Conservation (phyloP, 2,888 invertebrate species). For the Mesorhabditis spiculigera region DNA sequence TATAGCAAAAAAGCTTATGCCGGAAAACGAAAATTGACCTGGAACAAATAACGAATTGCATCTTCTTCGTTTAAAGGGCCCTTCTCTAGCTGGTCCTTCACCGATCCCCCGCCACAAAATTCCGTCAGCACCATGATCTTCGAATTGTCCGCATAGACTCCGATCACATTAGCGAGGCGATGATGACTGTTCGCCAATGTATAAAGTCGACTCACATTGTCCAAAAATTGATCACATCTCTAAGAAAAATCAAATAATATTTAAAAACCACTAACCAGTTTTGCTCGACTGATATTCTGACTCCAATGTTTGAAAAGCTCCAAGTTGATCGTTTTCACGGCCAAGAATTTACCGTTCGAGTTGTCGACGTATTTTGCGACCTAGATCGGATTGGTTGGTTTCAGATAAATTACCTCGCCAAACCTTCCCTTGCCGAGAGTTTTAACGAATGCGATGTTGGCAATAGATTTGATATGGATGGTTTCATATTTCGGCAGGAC, state of each 20-base stretch:
- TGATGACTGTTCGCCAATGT: slow-evolving; percentile 27
- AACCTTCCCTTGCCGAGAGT: slow-evolving; percentile 33
- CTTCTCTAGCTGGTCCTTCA: slow-evolving; percentile 29
- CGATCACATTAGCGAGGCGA: slow-evolving; percentile 36
- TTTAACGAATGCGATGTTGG: slow-evolving; percentile 9
- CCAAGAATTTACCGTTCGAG: slow-evolving; percentile 10
- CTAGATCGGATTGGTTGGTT: slow-evolving; percentile 11
- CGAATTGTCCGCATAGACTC: slow-evolving; percentile 30
- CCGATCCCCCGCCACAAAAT: slow-evolving; percentile 32
- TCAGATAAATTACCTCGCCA: slow-evolving; percentile 23
- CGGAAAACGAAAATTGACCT: slow-evolving; percentile 15
- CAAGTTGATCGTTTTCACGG: slow-evolving; percentile 36
- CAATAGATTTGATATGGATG: background rate
- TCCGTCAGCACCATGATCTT: slow-evolving; percentile 34
- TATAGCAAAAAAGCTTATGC: too few species aligned
- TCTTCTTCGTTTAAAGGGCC: slow-evolving; percentile 28
- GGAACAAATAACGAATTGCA: slow-evolving; percentile 34
- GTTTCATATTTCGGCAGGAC: background rate
- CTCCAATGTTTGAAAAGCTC: slow-evolving; percentile 39
- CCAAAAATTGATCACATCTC: slow-evolving; percentile 30
- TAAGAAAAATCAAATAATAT: slow-evolving; percentile 13
- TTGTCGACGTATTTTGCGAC: slow-evolving; percentile 31
- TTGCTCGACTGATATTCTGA: slow-evolving; percentile 24
- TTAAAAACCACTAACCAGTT: slow-evolving; percentile 17
- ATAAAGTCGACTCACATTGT: slow-evolving; percentile 34